phyloP scores from a whole-genome alignment of 2,113 vertebrate species.

The Equus quagga region DNA sequence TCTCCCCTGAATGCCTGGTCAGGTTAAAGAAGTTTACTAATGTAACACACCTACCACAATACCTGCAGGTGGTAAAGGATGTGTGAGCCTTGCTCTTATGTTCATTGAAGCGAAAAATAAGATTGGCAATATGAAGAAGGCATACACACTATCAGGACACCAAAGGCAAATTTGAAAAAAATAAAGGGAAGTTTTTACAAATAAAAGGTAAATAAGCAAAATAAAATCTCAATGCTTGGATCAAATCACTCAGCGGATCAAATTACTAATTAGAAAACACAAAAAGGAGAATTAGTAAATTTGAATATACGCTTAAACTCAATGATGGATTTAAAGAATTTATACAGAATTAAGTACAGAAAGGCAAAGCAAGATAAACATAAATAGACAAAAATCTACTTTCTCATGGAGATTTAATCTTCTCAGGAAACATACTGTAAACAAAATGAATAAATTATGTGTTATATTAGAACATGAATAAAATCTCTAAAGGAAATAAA shows the following conservation, averaged over 20 bases:
- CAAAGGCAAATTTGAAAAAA: not conserved
- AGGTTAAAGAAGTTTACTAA: not conserved
- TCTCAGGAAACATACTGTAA: not conserved
- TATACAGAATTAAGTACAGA: not conserved
- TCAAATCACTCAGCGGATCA: not conserved
- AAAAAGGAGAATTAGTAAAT: not conserved
- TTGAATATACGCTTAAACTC: not conserved
- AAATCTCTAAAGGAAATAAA: not conserved
- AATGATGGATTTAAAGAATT: not conserved
- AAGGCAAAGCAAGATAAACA: not conserved
- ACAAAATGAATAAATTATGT: not conserved
- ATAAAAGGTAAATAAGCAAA: not conserved
- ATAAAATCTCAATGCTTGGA: not conserved
- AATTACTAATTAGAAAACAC: not conserved
- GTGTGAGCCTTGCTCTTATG: not conserved
- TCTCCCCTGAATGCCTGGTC: fast-evolving
- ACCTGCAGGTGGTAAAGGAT: not conserved
- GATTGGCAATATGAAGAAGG: not conserved
- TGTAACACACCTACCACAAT: not conserved
- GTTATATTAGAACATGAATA: not conserved
- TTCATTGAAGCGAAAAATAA: not conserved
- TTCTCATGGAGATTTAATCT: not conserved
- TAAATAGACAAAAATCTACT: not conserved
- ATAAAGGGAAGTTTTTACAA: not conserved
- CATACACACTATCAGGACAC: not conserved